Percentiles rank a stretch among this genome's conserved stretches.
Evolutionary conservation across 2,113 vertebrate genomes (phyloP).

Genomic region (Pteropus alecto): DNA sequence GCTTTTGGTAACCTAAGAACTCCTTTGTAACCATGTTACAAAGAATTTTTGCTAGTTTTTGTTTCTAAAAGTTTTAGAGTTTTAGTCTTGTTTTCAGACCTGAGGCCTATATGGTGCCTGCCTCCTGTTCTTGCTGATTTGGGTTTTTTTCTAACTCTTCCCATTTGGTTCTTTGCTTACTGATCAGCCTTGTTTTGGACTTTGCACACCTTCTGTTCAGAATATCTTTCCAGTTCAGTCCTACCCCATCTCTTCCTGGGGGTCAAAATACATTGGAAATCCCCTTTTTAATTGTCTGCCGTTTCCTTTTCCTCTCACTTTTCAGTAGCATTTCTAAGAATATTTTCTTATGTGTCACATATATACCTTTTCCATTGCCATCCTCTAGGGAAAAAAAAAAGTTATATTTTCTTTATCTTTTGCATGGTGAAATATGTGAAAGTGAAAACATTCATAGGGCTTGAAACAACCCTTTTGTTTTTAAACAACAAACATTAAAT

Average conservation of each 20-base stretch:
- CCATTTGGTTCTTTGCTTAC: background rate
- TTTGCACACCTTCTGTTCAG: background rate
- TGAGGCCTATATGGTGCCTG: background rate
- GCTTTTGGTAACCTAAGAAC: background rate
- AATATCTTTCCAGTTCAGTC: background rate
- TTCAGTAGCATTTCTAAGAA: background rate
- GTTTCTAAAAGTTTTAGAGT: background rate
- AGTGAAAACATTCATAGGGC: background rate
- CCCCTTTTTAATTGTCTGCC: background rate
- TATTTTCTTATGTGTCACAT: background rate
- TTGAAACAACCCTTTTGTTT: slow-evolving; percentile 7
- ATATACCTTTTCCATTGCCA: background rate
- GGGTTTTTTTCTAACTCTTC: background rate
- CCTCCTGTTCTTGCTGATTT: background rate
- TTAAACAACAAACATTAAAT: background rate
- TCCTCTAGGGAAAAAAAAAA: background rate
- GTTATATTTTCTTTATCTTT: background rate
- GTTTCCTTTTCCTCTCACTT: background rate
- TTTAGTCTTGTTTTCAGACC: background rate
- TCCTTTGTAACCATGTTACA: background rate
- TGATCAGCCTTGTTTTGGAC: background rate
- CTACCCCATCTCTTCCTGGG: background rate
- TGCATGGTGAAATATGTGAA: background rate
- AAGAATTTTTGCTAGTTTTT: background rate
- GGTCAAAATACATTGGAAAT: background rate